Evolutionary conservation across 2,888 invertebrate species (phyloP).

Genomic region (Platerodrilus igneus): DNA sequence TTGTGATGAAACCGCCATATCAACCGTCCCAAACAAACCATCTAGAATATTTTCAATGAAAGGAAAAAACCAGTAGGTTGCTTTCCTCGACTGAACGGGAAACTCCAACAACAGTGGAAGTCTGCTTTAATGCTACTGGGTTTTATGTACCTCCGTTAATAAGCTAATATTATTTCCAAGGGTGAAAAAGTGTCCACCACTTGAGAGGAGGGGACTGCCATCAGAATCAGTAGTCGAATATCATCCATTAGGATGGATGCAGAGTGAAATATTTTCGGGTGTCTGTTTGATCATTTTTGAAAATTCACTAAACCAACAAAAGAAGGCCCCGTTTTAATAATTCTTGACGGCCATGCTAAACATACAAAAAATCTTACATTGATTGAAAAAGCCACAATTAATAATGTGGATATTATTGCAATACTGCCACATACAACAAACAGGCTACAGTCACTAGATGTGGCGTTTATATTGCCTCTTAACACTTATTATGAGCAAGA

Average conservation of each 20-base stretch:
- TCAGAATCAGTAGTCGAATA: no score
- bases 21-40: not conserved
- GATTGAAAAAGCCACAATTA: not conserved
- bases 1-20: conserved; percentile 3
- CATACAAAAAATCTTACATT: conserved; percentile 5
- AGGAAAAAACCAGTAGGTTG: not conserved
- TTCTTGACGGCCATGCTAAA: conserved; percentile 5
- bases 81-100: not conserved
- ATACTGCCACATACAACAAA: conserved; percentile 33
- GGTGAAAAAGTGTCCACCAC: not conserved
- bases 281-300: conserved; percentile 1
- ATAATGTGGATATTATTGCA: conserved; percentile 17
- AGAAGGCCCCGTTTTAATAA: conserved; percentile 1
- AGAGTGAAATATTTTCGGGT: not conserved
- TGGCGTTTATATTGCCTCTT: conserved; percentile 32
- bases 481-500: conserved; percentile 13
- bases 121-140: no score
- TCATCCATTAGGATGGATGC: no score
- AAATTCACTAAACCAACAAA: conserved; percentile 1
- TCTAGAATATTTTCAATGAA: not conserved
- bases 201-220: not conserved
- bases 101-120: no score
- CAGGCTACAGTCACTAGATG: conserved; percentile 30
- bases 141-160: no score
- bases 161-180: not conserved